These are phyloP conservation scores for Ectemnius lituratus DNA, from an alignment of 2,888 invertebrate species.

Conservation along the genomic window DNA sequence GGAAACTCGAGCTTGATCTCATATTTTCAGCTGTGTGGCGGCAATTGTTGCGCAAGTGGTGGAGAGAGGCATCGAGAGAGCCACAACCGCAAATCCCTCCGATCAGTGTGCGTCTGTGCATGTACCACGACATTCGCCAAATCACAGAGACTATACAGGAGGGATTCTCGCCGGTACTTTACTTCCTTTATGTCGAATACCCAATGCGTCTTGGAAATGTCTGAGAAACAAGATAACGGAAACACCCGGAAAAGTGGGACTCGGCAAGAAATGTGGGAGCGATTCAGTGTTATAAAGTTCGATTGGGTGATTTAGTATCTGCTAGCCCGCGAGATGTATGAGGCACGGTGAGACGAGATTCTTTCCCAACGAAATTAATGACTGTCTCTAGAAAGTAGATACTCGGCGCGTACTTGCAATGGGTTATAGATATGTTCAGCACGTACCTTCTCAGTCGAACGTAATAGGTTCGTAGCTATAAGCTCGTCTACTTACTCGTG, in stretches of 20 bases:
- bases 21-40: slow-evolving; percentile 29
- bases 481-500: background rate
- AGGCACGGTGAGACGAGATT: background rate
- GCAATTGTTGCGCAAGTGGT: slow-evolving; percentile 50
- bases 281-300: background rate
- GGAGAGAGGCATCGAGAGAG: background rate
- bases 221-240: background rate
- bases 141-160: slow-evolving; percentile 35
- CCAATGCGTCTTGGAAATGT: background rate
- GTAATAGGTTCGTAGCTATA: slow-evolving; percentile 10
- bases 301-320: background rate
- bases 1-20: background rate
- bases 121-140: slow-evolving; percentile 45
- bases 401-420: background rate
- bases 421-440: background rate
- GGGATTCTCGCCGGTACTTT: slow-evolving; percentile 9
- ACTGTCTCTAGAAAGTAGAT: background rate
- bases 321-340: background rate
- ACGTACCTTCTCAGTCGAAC: background rate
- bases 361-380: background rate
- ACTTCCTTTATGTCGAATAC: slow-evolving; percentile 15
- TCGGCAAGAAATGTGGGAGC: too few species aligned
- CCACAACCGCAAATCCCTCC: slow-evolving; percentile 22
- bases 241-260: too few species aligned
- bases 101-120: slow-evolving; percentile 4